Conservation (phyloP, 2,113 vertebrate species). For the Vidua macroura region DNA sequence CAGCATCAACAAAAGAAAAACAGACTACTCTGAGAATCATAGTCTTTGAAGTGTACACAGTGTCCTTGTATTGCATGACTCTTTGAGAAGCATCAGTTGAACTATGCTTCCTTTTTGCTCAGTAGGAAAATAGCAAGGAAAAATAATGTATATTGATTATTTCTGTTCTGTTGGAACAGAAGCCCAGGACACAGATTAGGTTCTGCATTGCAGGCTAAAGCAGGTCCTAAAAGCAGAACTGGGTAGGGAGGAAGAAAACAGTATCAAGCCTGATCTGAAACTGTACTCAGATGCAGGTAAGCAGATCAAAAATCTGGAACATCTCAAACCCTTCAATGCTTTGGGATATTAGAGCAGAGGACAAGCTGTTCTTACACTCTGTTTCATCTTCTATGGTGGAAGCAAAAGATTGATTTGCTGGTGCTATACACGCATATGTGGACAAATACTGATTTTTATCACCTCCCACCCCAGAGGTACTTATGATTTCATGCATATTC, state of each 20-base stretch:
- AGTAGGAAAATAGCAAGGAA: not conserved
- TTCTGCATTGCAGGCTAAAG: not conserved
- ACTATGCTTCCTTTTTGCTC: not conserved
- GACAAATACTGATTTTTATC: not conserved
- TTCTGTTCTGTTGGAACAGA: not conserved
- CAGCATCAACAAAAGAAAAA: not conserved
- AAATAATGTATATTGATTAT: not conserved
- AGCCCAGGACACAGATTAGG: not conserved
- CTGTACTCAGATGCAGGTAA: not conserved
- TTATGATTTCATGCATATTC: not conserved
- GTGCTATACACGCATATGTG: rapidly evolving
- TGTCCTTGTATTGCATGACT: not conserved
- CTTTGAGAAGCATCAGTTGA: not conserved
- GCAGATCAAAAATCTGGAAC: not conserved
- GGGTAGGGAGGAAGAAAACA: rapidly evolving
- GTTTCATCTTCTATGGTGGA: not conserved
- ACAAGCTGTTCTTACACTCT: not conserved
- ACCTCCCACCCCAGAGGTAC: not conserved
- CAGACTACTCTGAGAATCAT: not conserved
- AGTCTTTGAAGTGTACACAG: not conserved
- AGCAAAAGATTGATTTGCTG: not conserved
- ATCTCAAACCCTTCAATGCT: not conserved
- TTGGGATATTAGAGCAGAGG: not conserved
- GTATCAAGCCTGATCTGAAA: not conserved
- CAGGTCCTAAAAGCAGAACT: not conserved